Evolutionary conservation across 2,888 invertebrate genomes (phyloP), one percentile per base, ranked within the genome.

Genomic region (Biston betularia): DNA sequence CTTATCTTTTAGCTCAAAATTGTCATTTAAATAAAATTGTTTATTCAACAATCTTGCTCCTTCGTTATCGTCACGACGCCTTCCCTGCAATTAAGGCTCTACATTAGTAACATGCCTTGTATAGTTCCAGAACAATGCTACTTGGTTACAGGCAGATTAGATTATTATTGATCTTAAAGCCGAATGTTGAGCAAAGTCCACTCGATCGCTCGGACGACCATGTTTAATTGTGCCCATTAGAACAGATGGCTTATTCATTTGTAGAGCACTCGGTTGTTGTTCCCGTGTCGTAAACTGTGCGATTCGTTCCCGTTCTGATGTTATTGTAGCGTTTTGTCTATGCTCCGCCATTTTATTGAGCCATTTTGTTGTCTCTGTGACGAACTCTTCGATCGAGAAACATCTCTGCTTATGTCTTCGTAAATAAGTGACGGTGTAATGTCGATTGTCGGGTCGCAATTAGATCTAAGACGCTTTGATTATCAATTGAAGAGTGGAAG

Each of bases 201-300:
- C 73, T 54, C 59, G 60, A 71, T 69, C 78, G 80, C 83, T 83
- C 83, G 83, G 84, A 86, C 88, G 86, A 87, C 86, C 89, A 89
- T 92, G 92, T 92, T 93, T 93, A 93, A 93, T 93, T 93, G 93
- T 87, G 81, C 85, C 93, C 88, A 93, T 93, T 93, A 92, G 92
- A 90, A 88, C 92, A 92, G 93, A 93, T 93, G 92, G 93, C 93
- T 93, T 93, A 93, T 93, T 93, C 93, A 93, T 93, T 93, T 93
- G 93, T 93, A 93, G 92, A 93, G 90, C 92, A 93, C 81, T 91
- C 90, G 92, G 88, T 89, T 91, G 91, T 89, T 89, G 91, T 85
- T 89, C 87, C 90, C 88, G 86, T 88, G 92, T 93, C 93, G 93
- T 93, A 93, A 93, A 93, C 91, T 91, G 87, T 49, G 89, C 89